phyloP scores from a whole-genome alignment of 2,797 vertebrate genomes.

The Lepilemur ruficaudatus region DNA sequence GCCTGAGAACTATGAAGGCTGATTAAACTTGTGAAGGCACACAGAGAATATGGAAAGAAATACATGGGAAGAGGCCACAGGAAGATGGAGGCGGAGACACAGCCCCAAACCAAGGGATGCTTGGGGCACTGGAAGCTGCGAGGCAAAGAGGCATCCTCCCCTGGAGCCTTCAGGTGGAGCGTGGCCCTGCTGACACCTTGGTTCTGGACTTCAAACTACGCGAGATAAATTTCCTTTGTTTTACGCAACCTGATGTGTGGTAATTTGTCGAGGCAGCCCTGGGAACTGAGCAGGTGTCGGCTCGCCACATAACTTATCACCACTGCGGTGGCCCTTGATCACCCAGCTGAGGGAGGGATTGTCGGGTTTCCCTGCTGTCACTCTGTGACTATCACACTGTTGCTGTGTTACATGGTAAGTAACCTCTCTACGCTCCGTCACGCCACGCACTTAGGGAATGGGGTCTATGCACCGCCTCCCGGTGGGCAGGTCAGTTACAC shows the following conservation, averaged over 20 bases:
- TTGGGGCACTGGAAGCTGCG: accelerated
- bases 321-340: too few species aligned
- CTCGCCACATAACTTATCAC: too few species aligned
- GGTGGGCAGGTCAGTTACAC: not conserved
- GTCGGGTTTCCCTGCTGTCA: too few species aligned
- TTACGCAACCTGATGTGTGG: not conserved
- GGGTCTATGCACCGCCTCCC: accelerated
- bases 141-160: accelerated
- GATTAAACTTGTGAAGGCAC: not conserved
- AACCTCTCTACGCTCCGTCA: accelerated
- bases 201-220: too few species aligned
- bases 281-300: accelerated
- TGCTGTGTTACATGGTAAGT: accelerated
- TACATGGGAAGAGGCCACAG: accelerated
- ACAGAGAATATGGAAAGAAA: not conserved
- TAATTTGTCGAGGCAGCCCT: not conserved
- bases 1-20: not conserved
- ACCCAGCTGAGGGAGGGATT: accelerated
- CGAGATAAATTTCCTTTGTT: not conserved
- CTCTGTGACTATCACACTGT: accelerated
- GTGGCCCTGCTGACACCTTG: accelerated
- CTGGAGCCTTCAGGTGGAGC: accelerated
- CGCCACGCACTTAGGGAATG: accelerated
- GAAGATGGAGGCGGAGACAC: accelerated
- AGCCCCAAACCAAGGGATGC: not conserved